Evolutionary conservation across 2,888 invertebrate species (phyloP), one percentile per base, ranked within the genome.

Genomic region (Pelosia muscerda): DNA sequence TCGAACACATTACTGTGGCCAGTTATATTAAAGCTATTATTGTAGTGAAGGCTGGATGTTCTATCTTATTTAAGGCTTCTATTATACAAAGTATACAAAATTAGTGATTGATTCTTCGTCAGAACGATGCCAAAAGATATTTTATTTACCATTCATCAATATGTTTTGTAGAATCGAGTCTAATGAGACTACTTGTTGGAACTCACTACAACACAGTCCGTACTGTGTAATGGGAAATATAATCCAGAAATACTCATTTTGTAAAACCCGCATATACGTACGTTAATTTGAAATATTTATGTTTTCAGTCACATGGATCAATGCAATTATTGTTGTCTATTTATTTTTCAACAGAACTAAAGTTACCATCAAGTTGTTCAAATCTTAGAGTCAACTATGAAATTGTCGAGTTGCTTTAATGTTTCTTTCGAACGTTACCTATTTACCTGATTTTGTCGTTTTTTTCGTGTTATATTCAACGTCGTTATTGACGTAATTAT

Each of bases 361-460:
- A 94, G 95, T 95, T 95, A 95, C 95, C 95, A 95, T 86, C 87
- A 85, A 85, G 86, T 92, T 93, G 93, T 94, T 95, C 92, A 92
- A 92, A 92, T 89, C 88, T 81, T 93, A 90, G 89, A 84, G 76
- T 81, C 87, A 88, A 88, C 84, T 86, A 84, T 84, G 84, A 87
- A 85, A 87, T 87, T 88, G 86, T 90, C 85, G 82, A 88, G 88
- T 88, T 88, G 92, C 93, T 93, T 94, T 94, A 94, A 92, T 88
- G 78, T 86, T 83, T 86, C 82, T 89, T 92, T 91, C 88, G 88
- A 92, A 88, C 88, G 94, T 95, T 94, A 94, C 94, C 94, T 94
- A 87, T 90, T 84, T 94, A 94, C 93, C 94, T 93, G 93, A 93
- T 90, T 87, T 86, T 89, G 77, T 88, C 88, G 82, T 89, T 87